Conservation (phyloP, 2,113 vertebrate species). For the Columba livia region DNA sequence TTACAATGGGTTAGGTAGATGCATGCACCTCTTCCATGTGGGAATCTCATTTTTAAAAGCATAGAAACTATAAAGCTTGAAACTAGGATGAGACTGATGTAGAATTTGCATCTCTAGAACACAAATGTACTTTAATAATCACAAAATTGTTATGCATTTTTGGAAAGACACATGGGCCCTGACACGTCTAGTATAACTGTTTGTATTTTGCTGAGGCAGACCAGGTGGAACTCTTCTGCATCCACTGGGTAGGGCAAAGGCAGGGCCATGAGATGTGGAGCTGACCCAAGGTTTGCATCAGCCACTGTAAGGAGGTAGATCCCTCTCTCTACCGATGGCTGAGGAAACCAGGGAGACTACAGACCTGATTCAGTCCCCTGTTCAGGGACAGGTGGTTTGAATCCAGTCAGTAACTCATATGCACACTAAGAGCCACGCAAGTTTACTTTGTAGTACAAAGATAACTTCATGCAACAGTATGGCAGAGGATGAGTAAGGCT, state of each 20-base stretch:
- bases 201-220: rapidly evolving
- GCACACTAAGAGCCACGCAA: background rate
- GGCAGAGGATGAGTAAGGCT: background rate
- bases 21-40: rapidly evolving
- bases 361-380: rapidly evolving
- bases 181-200: rapidly evolving
- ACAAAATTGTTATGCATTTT: rapidly evolving
- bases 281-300: rapidly evolving
- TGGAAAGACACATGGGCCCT: rapidly evolving
- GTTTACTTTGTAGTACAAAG: background rate
- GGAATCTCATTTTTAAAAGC: background rate
- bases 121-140: background rate
- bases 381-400: background rate
- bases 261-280: background rate
- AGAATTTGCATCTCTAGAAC: background rate
- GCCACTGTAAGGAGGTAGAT: rapidly evolving
- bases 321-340: background rate
- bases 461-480: background rate
- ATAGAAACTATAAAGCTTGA: background rate
- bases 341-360: background rate
- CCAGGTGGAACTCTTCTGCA: rapidly evolving
- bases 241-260: rapidly evolving
- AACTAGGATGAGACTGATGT: rapidly evolving
- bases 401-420: background rate
- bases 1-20: background rate